Conservation (phyloP, 1,140 invertebrate species). For the Penaeus indicus region DNA sequence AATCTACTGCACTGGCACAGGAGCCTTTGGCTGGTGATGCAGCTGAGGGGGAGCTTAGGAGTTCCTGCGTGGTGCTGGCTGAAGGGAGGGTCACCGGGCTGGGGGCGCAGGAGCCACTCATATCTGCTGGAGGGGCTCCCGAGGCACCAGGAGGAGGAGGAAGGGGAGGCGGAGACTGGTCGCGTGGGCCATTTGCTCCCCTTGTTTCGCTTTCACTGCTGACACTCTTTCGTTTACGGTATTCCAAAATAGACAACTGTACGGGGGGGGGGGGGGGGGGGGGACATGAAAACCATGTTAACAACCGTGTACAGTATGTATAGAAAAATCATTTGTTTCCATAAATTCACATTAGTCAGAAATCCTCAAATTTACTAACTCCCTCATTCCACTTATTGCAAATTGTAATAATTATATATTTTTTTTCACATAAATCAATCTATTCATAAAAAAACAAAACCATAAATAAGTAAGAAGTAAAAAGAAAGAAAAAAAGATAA, state of each 20-base stretch:
- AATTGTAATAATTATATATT: too few relatives aligned
- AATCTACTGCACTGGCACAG: conserved; percentile 2
- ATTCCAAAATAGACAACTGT: conserved; percentile 63
- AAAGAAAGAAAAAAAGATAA: background rate
- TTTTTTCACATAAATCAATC: too few relatives aligned
- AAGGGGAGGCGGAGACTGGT: conserved; percentile 66
- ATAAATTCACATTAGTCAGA: background rate
- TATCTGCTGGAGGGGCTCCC: too few relatives aligned
- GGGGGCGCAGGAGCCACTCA: too few relatives aligned
- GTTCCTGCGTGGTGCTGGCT: too few relatives aligned
- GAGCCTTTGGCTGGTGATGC: too few relatives aligned
- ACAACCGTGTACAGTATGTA: too few relatives aligned
- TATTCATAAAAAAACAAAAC: background rate
- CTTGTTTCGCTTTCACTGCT: conserved; percentile 36
- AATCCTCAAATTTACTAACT: too few relatives aligned
- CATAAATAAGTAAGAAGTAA: background rate
- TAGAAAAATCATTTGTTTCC: background rate
- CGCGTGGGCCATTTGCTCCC: conserved; percentile 67
- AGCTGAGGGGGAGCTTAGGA: too few relatives aligned
- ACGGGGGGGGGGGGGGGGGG: background rate
- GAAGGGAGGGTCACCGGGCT: too few relatives aligned
- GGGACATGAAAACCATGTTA: background rate
- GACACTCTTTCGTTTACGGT: conserved; percentile 60
- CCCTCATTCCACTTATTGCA: too few relatives aligned
- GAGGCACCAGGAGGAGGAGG: background rate